These are phyloP conservation scores for Muntiacus muntjak DNA, from an alignment of 2,113 vertebrate species.

Conservation along the genomic window DNA sequence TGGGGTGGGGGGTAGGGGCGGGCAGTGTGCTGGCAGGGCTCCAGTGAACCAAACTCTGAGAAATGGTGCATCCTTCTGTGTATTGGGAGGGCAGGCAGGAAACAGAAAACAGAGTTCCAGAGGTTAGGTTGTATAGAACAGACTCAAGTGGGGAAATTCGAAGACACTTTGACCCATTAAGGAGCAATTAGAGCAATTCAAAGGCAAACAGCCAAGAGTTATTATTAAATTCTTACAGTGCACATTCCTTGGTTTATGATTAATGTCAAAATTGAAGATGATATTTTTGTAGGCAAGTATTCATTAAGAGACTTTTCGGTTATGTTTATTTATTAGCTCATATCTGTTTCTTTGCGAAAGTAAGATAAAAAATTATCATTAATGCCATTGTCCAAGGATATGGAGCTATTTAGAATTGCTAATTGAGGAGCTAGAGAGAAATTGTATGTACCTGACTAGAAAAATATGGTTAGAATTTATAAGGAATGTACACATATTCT, in stretches of 20 bases:
- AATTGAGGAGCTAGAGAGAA: neutral
- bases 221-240: neutral
- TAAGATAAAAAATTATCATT: slow-evolving; percentile 31
- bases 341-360: slow-evolving; percentile 47
- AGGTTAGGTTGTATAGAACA: neutral
- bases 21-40: neutral
- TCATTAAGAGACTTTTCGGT: slow-evolving; percentile 48
- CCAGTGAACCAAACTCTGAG: neutral
- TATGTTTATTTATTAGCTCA: slow-evolving; percentile 29
- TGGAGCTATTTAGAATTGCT: slow-evolving; percentile 24
- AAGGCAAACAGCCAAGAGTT: neutral
- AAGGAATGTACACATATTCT: neutral
- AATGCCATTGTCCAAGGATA: slow-evolving; percentile 57
- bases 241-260: neutral
- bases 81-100: neutral
- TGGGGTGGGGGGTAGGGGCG: neutral
- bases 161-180: neutral
- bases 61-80: neutral
- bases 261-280: slow-evolving; percentile 44
- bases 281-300: slow-evolving; percentile 31
- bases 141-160: neutral
- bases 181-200: neutral
- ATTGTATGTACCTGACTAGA: neutral
- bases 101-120: neutral
- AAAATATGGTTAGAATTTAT: neutral